phyloP scores from a whole-genome alignment of 2,888 invertebrate genomes.

The Thysanoteuthis rhombus region DNA sequence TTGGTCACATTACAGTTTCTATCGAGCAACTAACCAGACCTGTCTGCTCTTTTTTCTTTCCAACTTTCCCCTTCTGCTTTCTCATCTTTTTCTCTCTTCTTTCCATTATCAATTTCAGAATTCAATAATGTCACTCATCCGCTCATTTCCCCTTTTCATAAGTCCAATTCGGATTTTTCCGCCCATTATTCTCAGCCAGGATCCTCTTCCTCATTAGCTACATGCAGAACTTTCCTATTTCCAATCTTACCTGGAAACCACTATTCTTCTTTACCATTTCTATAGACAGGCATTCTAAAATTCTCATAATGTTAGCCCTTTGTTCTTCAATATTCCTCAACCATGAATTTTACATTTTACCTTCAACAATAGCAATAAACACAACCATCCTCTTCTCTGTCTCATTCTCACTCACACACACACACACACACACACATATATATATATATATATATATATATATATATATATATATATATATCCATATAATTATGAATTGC shows the following conservation, averaged over 20 bases:
- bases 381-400: neutral
- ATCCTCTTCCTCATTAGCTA: neutral
- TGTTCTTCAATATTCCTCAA: neutral
- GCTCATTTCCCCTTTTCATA: neutral
- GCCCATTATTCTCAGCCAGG: neutral
- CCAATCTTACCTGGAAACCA: neutral
- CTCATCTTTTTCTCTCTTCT: too few relatives aligned
- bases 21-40: too few relatives aligned
- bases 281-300: neutral
- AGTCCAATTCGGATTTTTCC: neutral
- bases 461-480: neutral
- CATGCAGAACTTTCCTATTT: neutral
- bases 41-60: neutral
- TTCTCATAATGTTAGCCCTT: neutral
- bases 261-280: neutral
- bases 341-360: neutral
- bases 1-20: too few relatives aligned
- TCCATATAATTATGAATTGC: too few relatives aligned
- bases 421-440: too few relatives aligned
- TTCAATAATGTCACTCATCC: slow-evolving; percentile 12
- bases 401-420: too few relatives aligned
- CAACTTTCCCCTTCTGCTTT: neutral
- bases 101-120: neutral
- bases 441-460: neutral
- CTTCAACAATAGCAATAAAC: neutral